These are phyloP conservation scores for Falco concolor DNA, from an alignment of 2,797 vertebrate genomes.

Conservation along the genomic window DNA sequence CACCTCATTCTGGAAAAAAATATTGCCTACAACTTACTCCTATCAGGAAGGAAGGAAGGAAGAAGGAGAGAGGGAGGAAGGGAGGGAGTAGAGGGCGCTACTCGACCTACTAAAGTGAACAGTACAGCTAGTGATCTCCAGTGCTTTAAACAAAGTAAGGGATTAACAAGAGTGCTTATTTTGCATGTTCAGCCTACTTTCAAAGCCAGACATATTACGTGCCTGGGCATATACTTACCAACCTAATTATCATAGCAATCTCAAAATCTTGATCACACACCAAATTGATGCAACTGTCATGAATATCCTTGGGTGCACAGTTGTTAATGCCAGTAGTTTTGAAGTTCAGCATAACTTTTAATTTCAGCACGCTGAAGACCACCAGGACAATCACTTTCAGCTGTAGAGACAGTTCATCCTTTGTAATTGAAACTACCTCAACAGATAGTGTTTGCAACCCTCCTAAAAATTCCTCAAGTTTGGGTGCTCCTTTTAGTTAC, in stretches of 20 bases:
- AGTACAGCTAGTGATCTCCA: not conserved
- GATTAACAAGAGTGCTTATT: slow-evolving; percentile 15
- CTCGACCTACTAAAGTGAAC: not conserved
- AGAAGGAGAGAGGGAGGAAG: not conserved
- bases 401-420: not conserved
- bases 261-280: slow-evolving; percentile 6
- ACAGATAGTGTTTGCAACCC: not conserved
- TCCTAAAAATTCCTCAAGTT: not conserved
- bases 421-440: not conserved
- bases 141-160: not conserved
- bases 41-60: no score
- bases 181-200: not conserved
- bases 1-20: not conserved
- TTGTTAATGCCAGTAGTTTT: not conserved
- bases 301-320: not conserved
- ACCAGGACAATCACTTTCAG: not conserved
- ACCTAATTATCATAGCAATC: slow-evolving; percentile 13
- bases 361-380: not conserved
- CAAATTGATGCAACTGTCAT: not conserved
- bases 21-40: not conserved
- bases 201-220: not conserved
- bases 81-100: not conserved
- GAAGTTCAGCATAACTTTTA: not conserved
- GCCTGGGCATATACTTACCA: slow-evolving; percentile 10
- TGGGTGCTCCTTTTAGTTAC: not conserved